phyloP scores from a whole-genome alignment of 2,888 invertebrate species.

The Neoitamus cyanurus region DNA sequence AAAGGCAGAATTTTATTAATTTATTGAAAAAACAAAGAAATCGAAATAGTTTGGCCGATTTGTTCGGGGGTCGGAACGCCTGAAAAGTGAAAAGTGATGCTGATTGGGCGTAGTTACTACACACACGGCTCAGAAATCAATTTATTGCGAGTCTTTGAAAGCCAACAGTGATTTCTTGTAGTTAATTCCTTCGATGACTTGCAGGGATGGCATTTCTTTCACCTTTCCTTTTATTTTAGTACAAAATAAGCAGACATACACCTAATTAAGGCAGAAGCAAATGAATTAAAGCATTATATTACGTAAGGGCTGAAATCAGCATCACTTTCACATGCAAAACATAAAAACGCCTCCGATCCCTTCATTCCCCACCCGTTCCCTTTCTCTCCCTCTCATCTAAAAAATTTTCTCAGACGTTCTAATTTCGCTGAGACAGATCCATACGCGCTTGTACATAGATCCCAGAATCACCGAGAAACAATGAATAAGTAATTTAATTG shows the following conservation, averaged over 20 bases:
- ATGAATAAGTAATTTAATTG: constrained; percentile 28
- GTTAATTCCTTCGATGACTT: background rate
- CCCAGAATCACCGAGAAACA: background rate
- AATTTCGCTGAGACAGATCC: constrained; percentile 12
- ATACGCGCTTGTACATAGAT: constrained; percentile 40
- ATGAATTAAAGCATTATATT: background rate
- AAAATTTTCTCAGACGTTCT: constrained; percentile 28
- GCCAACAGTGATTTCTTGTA: background rate
- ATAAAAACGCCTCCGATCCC: background rate
- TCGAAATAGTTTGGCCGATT: background rate
- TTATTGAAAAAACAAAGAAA: background rate
- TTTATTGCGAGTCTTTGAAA: background rate
- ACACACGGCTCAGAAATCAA: background rate
- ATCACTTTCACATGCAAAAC: constrained; percentile 10
- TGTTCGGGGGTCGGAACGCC: background rate
- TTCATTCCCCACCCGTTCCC: background rate
- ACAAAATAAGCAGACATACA: background rate
- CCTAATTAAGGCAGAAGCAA: background rate
- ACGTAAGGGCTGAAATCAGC: background rate
- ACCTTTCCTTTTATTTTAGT: background rate
- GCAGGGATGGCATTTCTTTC: background rate
- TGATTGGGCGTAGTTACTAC: background rate
- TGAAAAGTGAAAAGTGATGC: constrained; percentile 9
- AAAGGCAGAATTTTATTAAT: constrained; percentile 30
- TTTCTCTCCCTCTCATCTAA: background rate